Evolutionary conservation across 2,113 vertebrate genomes (phyloP), one percentile per base, ranked within the genome.

Genomic region (Hippolais icterina): DNA sequence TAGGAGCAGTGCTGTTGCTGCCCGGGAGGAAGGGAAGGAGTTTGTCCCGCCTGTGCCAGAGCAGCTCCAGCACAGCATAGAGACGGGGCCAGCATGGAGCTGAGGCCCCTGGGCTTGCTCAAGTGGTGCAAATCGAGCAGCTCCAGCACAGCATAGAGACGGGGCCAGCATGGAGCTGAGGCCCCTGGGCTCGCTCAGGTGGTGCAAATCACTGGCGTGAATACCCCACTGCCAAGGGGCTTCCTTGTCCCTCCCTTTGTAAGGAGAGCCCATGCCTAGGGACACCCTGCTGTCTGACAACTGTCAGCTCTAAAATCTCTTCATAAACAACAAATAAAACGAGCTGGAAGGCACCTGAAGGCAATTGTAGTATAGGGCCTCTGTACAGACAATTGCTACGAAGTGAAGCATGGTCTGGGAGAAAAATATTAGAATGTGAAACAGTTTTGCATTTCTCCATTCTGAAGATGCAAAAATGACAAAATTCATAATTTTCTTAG

Each of bases 21-120:
- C 66, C 2, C 5, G 1, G 0, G 19, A 12, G 31, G 31, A 44
- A 24, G 19, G 22, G 52, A 64, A 20, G 10, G 53, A 10, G 5
- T 13, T 44, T 52, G 27, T 33, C n/a, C 29, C 11, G 6, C 12
- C 29, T 10, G 0, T 22, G 23, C 53, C 41, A 14, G 10, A 66
- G 60, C 46, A 27, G 2, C 33, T 52, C 44, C 35, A 2, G 15
- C 27, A 1, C 63, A 21, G 44, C 35, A 9, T 39, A 35, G 24
- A 14, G 18, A 16, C 6, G 4, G 11, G 5, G 18, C 11, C 63
- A 2, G 25, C 57, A 0, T 1, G 29, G 35, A 33, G 18, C 66
- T 50, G 65, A 11, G 39, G 15, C 44, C 24, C 19, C 0, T 3
- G 11, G n/a, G 3, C 24, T 33, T 19, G 28, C 25, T 37, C 7